A percentile compares a stretch with the other conserved stretches of the same genome.
phyloP scores from a whole-genome alignment of 2,888 invertebrate species.

The Watsonalla binaria region DNA sequence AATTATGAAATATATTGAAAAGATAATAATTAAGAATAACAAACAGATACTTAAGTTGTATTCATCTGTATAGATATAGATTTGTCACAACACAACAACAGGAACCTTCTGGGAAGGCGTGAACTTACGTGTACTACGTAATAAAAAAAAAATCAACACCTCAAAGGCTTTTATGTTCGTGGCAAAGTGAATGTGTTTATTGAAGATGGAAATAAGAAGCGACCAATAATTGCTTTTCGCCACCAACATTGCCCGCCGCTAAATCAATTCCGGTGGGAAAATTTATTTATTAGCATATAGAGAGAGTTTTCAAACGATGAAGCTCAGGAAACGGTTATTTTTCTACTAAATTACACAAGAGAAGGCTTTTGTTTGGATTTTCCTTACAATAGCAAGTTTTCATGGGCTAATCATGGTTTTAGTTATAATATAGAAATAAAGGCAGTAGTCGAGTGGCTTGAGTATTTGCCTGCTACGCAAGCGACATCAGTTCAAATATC shows the following conservation, averaged over 20 bases:
- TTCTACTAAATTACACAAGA: not conserved
- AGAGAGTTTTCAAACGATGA: constrained; percentile 41
- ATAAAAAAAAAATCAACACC: not conserved
- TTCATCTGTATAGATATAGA: too few relatives aligned
- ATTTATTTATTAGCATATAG: constrained; percentile 69
- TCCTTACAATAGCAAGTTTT: not conserved
- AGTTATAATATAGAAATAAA: too few relatives aligned
- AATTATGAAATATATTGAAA: too few relatives aligned
- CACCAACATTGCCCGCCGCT: constrained; percentile 46
- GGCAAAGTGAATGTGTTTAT: constrained; percentile 25
- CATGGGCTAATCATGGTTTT: not conserved
- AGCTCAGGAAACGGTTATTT: not conserved
- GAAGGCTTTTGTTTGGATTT: not conserved
- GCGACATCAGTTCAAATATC: too few relatives aligned
- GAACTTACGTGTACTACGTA: too few relatives aligned
- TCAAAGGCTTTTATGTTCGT: too few relatives aligned
- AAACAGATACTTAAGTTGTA: too few relatives aligned
- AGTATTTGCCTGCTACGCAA: too few relatives aligned
- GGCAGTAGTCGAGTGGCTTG: too few relatives aligned
- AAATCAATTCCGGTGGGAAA: constrained; percentile 54
- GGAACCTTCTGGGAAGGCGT: too few relatives aligned
- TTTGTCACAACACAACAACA: too few relatives aligned
- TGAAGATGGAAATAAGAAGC: constrained; percentile 29
- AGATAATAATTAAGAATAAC: too few relatives aligned
- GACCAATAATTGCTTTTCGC: constrained; percentile 57